These are phyloP conservation scores for Blastomussa wellsi DNA, from an alignment of 92 coral and sea anemone species.

Conservation along the genomic window DNA sequence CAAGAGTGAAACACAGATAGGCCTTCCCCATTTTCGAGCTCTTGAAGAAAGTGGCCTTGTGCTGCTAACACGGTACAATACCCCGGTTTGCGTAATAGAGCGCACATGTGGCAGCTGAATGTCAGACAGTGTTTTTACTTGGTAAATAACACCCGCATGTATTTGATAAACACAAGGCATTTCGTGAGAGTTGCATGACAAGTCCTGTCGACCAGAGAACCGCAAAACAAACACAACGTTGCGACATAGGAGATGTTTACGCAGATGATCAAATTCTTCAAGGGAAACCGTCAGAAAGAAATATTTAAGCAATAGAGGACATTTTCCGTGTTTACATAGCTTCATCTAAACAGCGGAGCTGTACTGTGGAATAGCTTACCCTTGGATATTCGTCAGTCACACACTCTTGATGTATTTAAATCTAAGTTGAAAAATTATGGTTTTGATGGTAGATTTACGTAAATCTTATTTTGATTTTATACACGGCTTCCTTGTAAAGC, in stretches of 20 bases:
- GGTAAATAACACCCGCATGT: not conserved
- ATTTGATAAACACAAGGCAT: not conserved
- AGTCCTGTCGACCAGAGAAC: not conserved
- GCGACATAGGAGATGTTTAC: not conserved
- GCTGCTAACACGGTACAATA: not conserved
- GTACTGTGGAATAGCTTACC: no score
- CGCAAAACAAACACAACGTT: not conserved
- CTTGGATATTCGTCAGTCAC: no score
- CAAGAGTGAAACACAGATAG: not conserved
- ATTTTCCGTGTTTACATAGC: no score
- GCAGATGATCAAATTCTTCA: not conserved
- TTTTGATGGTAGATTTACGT: no score
- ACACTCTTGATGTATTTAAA: no score
- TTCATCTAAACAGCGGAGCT: no score
- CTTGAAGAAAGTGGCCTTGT: not conserved
- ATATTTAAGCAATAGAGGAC: no score
- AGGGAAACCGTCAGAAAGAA: not conserved
- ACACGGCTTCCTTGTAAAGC: no score
- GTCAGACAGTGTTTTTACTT: not conserved
- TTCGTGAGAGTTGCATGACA: not conserved
- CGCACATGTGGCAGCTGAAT: slow-evolving; percentile 15
- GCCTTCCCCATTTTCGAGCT: not conserved
- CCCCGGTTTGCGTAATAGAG: not conserved
- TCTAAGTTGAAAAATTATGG: no score
- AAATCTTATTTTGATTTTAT: no score